A percentile compares a stretch with the other conserved stretches of the same genome.
Conservation (phyloP, 2,797 vertebrate genomes). For the Streptopelia turtur region DNA sequence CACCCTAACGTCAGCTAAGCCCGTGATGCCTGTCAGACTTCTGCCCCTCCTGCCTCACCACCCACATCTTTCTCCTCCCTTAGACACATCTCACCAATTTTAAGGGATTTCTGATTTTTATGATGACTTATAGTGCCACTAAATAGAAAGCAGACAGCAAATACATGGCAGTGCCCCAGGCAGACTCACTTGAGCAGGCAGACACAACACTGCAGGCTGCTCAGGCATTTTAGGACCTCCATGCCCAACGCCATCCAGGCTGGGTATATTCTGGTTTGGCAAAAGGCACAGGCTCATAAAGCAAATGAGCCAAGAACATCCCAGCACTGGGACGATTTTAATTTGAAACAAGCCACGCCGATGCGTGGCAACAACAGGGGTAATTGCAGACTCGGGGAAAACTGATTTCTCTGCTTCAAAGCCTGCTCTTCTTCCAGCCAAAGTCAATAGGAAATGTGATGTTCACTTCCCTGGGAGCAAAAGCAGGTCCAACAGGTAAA, state of each 20-base stretch:
- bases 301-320: neutral
- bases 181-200: neutral
- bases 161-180: neutral
- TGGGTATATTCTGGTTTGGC: neutral
- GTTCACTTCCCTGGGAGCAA: neutral
- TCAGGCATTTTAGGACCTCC: neutral
- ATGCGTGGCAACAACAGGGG: neutral
- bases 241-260: neutral
- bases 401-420: neutral
- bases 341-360: neutral
- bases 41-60: neutral
- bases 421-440: neutral
- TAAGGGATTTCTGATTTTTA: neutral
- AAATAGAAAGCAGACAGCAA: neutral
- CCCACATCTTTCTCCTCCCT: neutral
- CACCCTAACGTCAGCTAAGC: fast-evolving
- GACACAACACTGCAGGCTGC: neutral
- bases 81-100: neutral
- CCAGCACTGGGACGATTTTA: constrained; percentile 19
- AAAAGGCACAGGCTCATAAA: fast-evolving
- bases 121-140: fast-evolving
- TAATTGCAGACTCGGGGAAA: constrained; percentile 4
- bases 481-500: neutral
- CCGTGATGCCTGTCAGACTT: neutral
- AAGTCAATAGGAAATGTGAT: neutral